Evolutionary conservation across 2,113 vertebrate species (phyloP), one percentile per base, ranked within the genome.

Genomic region (Esox niger): DNA sequence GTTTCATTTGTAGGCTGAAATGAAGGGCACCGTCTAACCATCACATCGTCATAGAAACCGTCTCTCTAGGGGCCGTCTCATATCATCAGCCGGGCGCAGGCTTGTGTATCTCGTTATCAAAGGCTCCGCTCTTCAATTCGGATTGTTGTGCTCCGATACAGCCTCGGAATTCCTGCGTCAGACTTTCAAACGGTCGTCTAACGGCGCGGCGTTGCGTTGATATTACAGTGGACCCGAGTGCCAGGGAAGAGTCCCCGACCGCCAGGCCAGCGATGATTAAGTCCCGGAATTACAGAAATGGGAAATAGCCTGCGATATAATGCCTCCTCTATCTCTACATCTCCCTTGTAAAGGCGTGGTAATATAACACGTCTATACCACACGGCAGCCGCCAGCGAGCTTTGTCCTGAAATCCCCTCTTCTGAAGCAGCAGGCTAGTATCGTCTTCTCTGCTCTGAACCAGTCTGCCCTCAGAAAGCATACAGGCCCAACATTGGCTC

Each of bases 181-280:
- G 43, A 3, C 3, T 46, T 46, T 15, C 17, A 11, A 3, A 15
- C 10, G 7, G n/a, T 52, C 47, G 5, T 9, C 7, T 15, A 8
- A 6, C 8, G 6, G 21, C 21, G 21, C 47, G 8, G 47, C n/a
- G 7, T 2, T 21, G 61, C 70, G 68, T 70, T 2, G 6, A 84
- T 86, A 89, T 87, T 88, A 73, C 74, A 86, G 82, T 66, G 68
- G 76, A 69, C 82, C 83, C 8, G 20, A 38, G 75, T 33, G 76
- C 63, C 49, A 65, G 25, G 2, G 9, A 3, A 38, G 26, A 2
- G 26, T 49, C n/a, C 73, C 23, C 52, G 64, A 81, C 73, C 77
- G 73, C 67, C 1, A 4, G 60, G 75, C 69, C 27, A 11, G 4
- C 33, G 77, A 69, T 83, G 79, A 85, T 87, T 84, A 84, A 79